Evolutionary conservation across 2,888 invertebrate genomes (phyloP).

Genomic region (Mactromeris polynyma): DNA sequence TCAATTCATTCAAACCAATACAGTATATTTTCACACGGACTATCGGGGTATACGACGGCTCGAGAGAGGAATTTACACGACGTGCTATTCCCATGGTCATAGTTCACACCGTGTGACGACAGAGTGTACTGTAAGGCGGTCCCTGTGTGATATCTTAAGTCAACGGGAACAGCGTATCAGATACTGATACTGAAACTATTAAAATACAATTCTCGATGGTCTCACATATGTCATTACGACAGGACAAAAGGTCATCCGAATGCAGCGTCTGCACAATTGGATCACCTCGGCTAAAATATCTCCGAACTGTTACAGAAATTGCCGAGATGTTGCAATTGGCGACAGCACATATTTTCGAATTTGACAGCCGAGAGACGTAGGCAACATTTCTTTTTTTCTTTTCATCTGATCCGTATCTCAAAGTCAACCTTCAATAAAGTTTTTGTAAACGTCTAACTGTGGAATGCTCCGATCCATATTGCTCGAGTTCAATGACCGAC

Average conservation of each 20-base stretch:
- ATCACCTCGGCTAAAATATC: too few relatives aligned
- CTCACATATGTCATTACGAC: neutral
- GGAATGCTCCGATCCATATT: neutral
- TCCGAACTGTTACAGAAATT: too few relatives aligned
- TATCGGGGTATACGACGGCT: neutral
- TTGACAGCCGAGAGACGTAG: too few relatives aligned
- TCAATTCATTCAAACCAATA: constrained; percentile 1
- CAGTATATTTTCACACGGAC: constrained; percentile 14
- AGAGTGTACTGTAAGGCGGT: neutral
- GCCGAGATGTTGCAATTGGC: too few relatives aligned
- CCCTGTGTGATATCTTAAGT: constrained; percentile 9
- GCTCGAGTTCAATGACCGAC: neutral
- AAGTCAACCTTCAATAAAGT: too few relatives aligned
- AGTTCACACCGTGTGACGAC: neutral
- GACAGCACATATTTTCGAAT: too few relatives aligned
- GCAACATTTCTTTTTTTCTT: too few relatives aligned
- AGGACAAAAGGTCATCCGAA: constrained; percentile 11
- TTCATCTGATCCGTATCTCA: too few relatives aligned
- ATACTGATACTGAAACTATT: neutral
- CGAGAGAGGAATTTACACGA: neutral
- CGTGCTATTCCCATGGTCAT: neutral
- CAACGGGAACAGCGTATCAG: neutral
- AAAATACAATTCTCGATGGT: neutral
- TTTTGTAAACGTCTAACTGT: neutral
- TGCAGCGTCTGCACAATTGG: neutral